Percentiles rank a stretch among this genome's conserved stretches.
phyloP scores from a whole-genome alignment of 53 echinoderm and acorn worm species.

The Stichopus horrens region DNA sequence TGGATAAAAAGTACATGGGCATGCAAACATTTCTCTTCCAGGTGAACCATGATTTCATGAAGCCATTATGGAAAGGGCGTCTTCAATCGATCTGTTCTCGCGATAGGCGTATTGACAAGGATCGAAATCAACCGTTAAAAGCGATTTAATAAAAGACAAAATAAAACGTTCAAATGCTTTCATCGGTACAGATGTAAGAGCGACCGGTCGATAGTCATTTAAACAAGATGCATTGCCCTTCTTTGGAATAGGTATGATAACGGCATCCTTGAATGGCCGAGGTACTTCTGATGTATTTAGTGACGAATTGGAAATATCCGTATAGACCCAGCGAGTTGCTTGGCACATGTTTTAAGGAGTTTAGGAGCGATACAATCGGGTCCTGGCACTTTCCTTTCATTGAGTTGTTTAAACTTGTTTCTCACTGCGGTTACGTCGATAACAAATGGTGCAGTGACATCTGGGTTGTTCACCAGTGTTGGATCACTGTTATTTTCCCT shows the following conservation, averaged over 20 bases:
- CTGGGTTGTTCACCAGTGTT: not conserved
- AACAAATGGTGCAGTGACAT: slow-evolving; percentile 33
- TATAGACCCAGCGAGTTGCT: slow-evolving; percentile 31
- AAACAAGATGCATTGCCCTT: not conserved
- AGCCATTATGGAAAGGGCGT: not conserved
- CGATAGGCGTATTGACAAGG: not conserved
- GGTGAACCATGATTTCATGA: not conserved
- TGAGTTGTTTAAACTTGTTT: slow-evolving; percentile 17
- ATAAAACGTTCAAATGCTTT: slow-evolving; percentile 9
- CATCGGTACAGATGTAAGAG: slow-evolving; percentile 8
- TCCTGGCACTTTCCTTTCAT: slow-evolving; percentile 45
- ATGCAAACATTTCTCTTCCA: too few species aligned
- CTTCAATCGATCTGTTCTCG: slow-evolving; percentile 15
- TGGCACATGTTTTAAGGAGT: slow-evolving; percentile 12
- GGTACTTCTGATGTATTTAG: slow-evolving; percentile 25
- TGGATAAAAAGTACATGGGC: slow-evolving; percentile 52
- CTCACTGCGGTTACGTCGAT: slow-evolving; percentile 23
- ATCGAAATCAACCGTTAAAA: not conserved
- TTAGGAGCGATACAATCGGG: slow-evolving; percentile 49
- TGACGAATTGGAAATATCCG: slow-evolving; percentile 40
- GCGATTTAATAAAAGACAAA: slow-evolving; percentile 10
- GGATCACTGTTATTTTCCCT: slow-evolving; percentile 31
- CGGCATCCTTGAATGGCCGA: slow-evolving; percentile 21
- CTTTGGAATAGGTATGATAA: slow-evolving; percentile 42
- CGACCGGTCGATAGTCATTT: slow-evolving; percentile 42